Conservation (phyloP, 2,113 vertebrate species). For the Melanostigma gelatinosum region DNA sequence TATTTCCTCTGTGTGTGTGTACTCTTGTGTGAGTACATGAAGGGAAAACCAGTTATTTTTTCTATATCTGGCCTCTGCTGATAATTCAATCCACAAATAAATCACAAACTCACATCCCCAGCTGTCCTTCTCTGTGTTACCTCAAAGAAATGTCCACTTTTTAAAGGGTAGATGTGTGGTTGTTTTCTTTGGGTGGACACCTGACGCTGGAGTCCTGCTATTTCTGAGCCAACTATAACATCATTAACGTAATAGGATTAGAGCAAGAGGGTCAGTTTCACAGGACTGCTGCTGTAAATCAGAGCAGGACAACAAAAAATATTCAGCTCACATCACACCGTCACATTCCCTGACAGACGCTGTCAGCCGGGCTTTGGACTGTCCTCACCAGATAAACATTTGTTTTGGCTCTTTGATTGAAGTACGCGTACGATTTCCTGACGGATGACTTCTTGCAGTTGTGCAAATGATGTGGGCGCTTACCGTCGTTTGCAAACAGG, state of each 20-base stretch:
- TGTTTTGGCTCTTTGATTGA: not conserved
- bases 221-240: constrained; percentile 37
- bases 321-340: not conserved
- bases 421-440: not conserved
- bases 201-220: constrained; percentile 20
- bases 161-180: constrained; percentile 27
- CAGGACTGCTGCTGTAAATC: not conserved
- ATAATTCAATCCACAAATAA: constrained; percentile 57
- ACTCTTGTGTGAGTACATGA: constrained; percentile 16
- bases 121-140: constrained; percentile 31
- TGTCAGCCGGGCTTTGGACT: not conserved
- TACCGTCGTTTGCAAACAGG: not conserved
- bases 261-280: constrained; percentile 14
- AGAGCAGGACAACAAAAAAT: not conserved
- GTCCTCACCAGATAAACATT: not conserved
- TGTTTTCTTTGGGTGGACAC: constrained; percentile 44
- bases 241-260: constrained; percentile 28
- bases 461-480: not conserved
- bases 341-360: not conserved
- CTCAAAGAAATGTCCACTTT: constrained; percentile 31
- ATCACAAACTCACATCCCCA: constrained; percentile 50
- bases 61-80: constrained; percentile 48
- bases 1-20: constrained; percentile 52
- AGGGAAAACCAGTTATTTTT: constrained; percentile 49
- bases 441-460: not conserved